A percentile compares a stretch with the other conserved stretches of the same genome.
Evolutionary conservation across 2,888 invertebrate genomes (phyloP).

Genomic region (Noctua janthe): DNA sequence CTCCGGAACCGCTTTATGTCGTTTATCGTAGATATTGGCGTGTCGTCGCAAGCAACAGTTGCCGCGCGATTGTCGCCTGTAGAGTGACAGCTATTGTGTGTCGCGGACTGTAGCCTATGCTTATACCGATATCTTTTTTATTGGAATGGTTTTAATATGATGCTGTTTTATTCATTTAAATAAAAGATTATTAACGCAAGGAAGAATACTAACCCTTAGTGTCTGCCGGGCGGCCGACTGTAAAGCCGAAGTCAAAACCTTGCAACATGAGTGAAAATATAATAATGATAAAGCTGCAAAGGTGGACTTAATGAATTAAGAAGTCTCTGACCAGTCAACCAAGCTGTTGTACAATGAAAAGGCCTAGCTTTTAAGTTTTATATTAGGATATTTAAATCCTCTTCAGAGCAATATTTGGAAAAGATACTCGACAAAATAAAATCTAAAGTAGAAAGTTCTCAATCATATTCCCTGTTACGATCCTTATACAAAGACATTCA

Average conservation of each 20-base stretch:
- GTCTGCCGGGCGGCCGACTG: neutral
- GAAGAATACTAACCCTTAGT: neutral
- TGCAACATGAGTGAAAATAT: neutral
- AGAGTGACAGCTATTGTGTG: slow-evolving; percentile 18
- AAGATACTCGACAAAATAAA: neutral
- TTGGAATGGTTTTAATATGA: neutral
- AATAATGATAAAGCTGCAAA: neutral
- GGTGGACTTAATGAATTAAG: too few species aligned
- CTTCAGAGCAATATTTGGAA: neutral
- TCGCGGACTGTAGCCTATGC: neutral
- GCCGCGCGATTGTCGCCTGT: slow-evolving; percentile 27
- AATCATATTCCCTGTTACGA: slow-evolving; percentile 11
- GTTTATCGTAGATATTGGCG: slow-evolving; percentile 52
- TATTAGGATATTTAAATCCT: neutral
- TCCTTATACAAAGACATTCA: slow-evolving; percentile 8
- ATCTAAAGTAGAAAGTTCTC: neutral
- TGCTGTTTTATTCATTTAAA: neutral
- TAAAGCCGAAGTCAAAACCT: neutral
- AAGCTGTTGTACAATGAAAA: too few species aligned
- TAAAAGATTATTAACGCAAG: neutral
- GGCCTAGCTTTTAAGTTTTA: neutral
- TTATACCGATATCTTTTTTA: neutral
- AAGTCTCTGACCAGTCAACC: too few species aligned
- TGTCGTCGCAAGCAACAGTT: slow-evolving; percentile 59
- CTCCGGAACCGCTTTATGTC: slow-evolving; percentile 64